Evolutionary conservation across 2,888 invertebrate species (phyloP).

Genomic region (Pseudolycoriella hygida): DNA sequence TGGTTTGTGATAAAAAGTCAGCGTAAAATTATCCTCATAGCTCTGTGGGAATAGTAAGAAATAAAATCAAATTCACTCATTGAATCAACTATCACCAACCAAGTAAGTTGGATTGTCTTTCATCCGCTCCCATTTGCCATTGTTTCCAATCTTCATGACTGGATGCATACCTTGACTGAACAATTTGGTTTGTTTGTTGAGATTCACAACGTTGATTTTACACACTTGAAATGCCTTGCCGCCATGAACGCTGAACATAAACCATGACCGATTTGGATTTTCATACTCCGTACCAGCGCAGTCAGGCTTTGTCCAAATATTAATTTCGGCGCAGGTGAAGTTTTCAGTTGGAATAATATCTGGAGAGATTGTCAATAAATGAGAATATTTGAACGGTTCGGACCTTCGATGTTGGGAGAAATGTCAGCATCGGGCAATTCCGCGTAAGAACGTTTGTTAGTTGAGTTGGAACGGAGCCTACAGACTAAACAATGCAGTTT

Average conservation of each 20-base stretch:
- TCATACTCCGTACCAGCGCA: slow-evolving; percentile 74
- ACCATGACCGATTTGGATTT: slow-evolving; percentile 84
- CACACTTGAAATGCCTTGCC: slow-evolving; percentile 37
- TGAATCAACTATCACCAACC: slow-evolving; percentile 32
- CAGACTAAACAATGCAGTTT: no score
- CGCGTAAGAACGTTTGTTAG: no score
- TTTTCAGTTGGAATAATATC: slow-evolving; percentile 3
- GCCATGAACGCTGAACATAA: slow-evolving; percentile 64
- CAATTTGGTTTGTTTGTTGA: slow-evolving; percentile 80
- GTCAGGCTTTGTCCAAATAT: slow-evolving; percentile 80
- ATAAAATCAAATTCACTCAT: slow-evolving; percentile 1
- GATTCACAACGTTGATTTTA: slow-evolving; percentile 68
- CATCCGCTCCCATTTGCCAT: slow-evolving; percentile 69
- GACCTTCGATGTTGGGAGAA: not conserved
- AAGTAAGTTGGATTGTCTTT: slow-evolving; percentile 59
- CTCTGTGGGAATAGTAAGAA: no score
- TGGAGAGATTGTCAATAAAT: not conserved
- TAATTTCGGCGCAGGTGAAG: slow-evolving; percentile 53
- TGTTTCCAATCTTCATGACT: slow-evolving; percentile 57
- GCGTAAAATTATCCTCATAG: slow-evolving; percentile 51
- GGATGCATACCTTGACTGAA: slow-evolving; percentile 84
- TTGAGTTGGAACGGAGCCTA: no score
- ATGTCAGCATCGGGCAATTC: no score
- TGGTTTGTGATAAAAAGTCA: slow-evolving; percentile 55
- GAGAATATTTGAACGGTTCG: not conserved